Evolutionary conservation across 2,797 vertebrate genomes (phyloP), one percentile per base, ranked within the genome.

Genomic region (Spinus olivaceus): DNA sequence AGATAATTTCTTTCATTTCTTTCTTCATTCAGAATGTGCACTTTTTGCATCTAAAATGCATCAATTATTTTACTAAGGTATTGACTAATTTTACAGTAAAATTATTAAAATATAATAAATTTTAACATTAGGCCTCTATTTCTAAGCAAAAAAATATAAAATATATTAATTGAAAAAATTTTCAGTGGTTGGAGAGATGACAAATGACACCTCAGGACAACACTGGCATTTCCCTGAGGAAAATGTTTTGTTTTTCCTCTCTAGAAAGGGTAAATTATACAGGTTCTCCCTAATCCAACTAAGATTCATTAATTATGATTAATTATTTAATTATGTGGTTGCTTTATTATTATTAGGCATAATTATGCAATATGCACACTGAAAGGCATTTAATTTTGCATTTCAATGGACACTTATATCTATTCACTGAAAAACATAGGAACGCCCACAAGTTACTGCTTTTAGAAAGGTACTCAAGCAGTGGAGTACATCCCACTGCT

Each of bases 381-480:
- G 13, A 78, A 89, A 82, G 28, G 24, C 80, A 87, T 66, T 54
- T 72, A 67, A 70, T 92, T 93, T 65, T 86, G 25, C 64, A 81
- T 85, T 76, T 95, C 74, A 83, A 32, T 66, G 81, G 57, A 41
- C 25, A 86, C 90, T 88, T 65, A 46, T 83, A 84, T 57, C 90
- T 94, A 37, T 84, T 87, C 91, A 85, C 7, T 71, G 70, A 71
- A 94, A 88, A 88, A 93, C 46, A 73, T 24, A 35, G 71, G 59
- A 93, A 93, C 13, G 4, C 76, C 83, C 74, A 96, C 79, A 86
- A 92, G 88, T 82, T 69, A 51, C 54, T 66, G 74, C 35, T 83
- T 80, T 87, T 88, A 57, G 51, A 66, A 91, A 41, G 25, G 30
- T 53, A 32, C 39, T 57, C 3, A n/a, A 59, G 60, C 54, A 86